phyloP scores from a whole-genome alignment of 1,140 invertebrate genomes.

The Drosophila cardini region DNA sequence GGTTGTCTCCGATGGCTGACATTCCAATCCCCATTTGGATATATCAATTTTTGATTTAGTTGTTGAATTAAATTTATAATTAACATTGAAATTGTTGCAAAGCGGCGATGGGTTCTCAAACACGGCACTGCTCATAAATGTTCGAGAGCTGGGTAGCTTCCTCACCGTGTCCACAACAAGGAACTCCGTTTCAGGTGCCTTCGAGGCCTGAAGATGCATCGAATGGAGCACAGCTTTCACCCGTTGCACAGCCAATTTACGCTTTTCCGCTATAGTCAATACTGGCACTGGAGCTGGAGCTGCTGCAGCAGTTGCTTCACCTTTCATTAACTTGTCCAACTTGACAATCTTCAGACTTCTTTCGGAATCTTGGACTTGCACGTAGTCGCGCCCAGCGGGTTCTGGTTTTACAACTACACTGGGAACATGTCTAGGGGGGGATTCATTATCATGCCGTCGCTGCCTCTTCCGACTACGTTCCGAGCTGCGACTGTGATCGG shows the following conservation, averaged over 20 bases:
- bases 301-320: not conserved
- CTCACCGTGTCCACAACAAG: slow-evolving; percentile 58
- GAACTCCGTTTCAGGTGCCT: slow-evolving; percentile 19
- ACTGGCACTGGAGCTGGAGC: not conserved
- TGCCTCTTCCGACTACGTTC: not conserved
- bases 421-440: not conserved
- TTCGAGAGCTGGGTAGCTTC: slow-evolving; percentile 34
- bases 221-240: slow-evolving; percentile 15
- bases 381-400: slow-evolving; percentile 5
- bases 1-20: slow-evolving; percentile 36
- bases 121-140: slow-evolving; percentile 16
- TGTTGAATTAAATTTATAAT: slow-evolving; percentile 63
- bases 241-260: slow-evolving; percentile 28
- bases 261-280: slow-evolving; percentile 34
- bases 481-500: not conserved
- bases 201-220: slow-evolving; percentile 1
- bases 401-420: not conserved
- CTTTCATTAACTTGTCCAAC: slow-evolving; percentile 14
- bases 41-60: slow-evolving; percentile 41
- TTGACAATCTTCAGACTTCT: slow-evolving; percentile 19
- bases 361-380: slow-evolving; percentile 13
- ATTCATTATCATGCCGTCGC: not conserved
- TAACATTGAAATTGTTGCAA: slow-evolving; percentile 60
- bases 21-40: slow-evolving; percentile 60
- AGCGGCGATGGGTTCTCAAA: slow-evolving; percentile 68